A percentile compares a stretch with the other conserved stretches of the same genome.
Evolutionary conservation across 2,888 invertebrate species (phyloP).

Genomic region (Trachelus stipa): DNA sequence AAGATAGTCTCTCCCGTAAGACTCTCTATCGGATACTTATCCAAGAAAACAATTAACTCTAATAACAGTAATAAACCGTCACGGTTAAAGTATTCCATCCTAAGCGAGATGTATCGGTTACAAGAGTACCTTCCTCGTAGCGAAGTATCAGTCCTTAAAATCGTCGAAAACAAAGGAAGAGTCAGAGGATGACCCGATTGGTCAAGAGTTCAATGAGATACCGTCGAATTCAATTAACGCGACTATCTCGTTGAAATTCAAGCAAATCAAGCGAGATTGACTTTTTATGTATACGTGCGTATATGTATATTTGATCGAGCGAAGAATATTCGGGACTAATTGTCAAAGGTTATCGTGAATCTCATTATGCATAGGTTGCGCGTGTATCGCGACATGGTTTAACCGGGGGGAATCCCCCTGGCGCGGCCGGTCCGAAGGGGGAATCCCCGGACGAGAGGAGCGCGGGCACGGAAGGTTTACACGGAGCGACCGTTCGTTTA

Average conservation of each 20-base stretch:
- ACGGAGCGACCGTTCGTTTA: conserved; percentile 61
- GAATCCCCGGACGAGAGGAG: conserved; percentile 5
- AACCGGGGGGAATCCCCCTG: conserved; percentile 25
- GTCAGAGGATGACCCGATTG: neutral
- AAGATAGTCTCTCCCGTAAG: neutral
- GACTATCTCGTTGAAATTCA: neutral
- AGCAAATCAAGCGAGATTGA: conserved; percentile 7
- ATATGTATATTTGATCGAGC: neutral
- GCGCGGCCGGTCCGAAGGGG: conserved; percentile 22
- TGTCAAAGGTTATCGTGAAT: conserved; percentile 54
- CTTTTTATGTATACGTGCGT: too few species aligned
- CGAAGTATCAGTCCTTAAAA: neutral
- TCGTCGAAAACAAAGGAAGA: neutral
- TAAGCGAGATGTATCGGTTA: neutral
- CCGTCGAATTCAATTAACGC: neutral
- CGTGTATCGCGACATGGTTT: conserved; percentile 41
- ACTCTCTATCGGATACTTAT: neutral
- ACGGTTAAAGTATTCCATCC: neutral
- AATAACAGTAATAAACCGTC: conserved; percentile 52
- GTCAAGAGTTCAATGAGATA: neutral
- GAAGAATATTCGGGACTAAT: conserved; percentile 45
- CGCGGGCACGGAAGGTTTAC: conserved; percentile 48
- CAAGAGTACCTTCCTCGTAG: neutral
- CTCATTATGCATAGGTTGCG: conserved; percentile 57
- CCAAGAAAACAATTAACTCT: conserved; percentile 57